phyloP scores from a whole-genome alignment of 1,140 invertebrate species.

The Whitmania pigra region DNA sequence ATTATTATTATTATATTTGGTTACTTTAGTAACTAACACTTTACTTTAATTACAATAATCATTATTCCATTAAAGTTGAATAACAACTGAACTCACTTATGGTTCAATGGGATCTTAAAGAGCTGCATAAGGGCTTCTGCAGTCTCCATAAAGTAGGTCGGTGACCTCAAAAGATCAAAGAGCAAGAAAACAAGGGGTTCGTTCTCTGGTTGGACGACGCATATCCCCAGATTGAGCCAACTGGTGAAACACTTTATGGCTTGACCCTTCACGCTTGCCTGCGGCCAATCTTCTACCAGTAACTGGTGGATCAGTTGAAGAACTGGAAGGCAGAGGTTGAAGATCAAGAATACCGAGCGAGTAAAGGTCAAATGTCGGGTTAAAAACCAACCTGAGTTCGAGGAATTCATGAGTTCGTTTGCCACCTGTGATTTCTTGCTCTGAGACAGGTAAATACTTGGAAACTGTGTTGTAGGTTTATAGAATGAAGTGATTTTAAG shows the following conservation, averaged over 20 bases:
- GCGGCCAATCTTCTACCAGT: constrained; percentile 27
- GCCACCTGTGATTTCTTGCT: too few species aligned
- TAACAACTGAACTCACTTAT: constrained; percentile 34
- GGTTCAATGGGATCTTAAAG: constrained; percentile 48
- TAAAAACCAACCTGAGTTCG: too few species aligned
- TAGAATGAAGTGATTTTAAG: too few species aligned
- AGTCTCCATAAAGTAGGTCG: constrained; percentile 48
- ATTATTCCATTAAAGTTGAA: too few species aligned
- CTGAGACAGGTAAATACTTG: too few species aligned
- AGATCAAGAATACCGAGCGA: neutral
- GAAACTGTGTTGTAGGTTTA: too few species aligned
- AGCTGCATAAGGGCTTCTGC: constrained; percentile 51
- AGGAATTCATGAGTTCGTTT: too few species aligned
- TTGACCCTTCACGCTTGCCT: constrained; percentile 34
- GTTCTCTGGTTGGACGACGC: constrained; percentile 31
- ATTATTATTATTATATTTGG: too few species aligned
- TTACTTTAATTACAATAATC: too few species aligned
- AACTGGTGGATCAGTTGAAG: constrained; percentile 32
- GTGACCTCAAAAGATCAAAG: constrained; percentile 37
- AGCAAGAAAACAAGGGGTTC: constrained; percentile 39
- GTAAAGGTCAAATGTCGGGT: too few species aligned
- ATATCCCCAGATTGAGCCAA: constrained; percentile 51
- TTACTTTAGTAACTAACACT: too few species aligned
- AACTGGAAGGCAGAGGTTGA: constrained; percentile 34
- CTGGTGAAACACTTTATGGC: constrained; percentile 51